A percentile compares a stretch with the other conserved stretches of the same genome.
Evolutionary conservation across 2,113 vertebrate genomes (phyloP).

Genomic region (Actenoides lindsayi): DNA sequence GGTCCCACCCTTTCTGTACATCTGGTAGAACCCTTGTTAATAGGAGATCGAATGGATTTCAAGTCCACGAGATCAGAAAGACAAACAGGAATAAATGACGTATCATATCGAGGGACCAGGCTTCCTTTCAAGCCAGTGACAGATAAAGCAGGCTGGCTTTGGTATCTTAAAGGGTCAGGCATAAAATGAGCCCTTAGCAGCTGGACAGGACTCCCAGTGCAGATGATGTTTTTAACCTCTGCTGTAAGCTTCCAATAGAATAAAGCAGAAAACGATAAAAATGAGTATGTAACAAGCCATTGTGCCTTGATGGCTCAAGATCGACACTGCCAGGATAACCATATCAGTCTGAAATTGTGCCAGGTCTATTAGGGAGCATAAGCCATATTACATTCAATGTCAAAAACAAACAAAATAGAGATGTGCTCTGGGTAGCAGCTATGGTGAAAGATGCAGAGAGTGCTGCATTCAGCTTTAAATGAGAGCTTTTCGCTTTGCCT

Average conservation of each 20-base stretch:
- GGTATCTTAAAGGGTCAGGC: conserved; percentile 5
- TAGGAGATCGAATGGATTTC: background rate
- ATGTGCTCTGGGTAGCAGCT: background rate
- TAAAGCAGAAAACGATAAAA: background rate
- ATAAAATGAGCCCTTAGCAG: conserved; percentile 6
- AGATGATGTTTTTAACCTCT: conserved; percentile 48
- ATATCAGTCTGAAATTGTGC: background rate
- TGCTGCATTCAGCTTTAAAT: background rate
- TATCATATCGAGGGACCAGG: background rate
- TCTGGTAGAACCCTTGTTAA: background rate
- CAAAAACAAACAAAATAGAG: conserved; percentile 17
- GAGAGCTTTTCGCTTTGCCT: background rate
- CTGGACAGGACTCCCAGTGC: background rate
- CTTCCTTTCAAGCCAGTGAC: background rate
- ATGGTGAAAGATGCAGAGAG: background rate
- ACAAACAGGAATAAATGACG: background rate
- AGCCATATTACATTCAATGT: background rate
- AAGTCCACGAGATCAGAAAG: background rate
- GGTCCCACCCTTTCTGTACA: background rate
- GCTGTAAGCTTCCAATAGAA: background rate
- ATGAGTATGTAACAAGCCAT: background rate
- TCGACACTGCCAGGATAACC: conserved; percentile 35
- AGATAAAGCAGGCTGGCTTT: conserved; percentile 16
- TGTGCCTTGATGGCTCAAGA: background rate
- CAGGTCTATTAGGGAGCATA: background rate